Percentiles rank a stretch among this genome's conserved stretches.
Evolutionary conservation across 2,113 vertebrate species (phyloP).

Genomic region (Craseonycteris thonglongyai): DNA sequence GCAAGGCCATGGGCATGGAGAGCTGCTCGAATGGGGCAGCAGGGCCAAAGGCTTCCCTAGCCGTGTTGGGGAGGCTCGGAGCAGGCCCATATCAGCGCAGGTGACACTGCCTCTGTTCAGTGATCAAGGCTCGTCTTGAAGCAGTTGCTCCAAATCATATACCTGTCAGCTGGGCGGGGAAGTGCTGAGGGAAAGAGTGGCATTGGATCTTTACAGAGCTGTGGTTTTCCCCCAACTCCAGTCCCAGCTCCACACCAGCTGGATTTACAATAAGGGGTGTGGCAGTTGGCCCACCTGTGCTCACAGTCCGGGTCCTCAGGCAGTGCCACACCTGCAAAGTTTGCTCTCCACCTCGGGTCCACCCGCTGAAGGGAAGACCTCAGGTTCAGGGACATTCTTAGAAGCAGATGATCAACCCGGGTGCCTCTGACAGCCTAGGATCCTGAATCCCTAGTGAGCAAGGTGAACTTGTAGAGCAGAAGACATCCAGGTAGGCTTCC

Average conservation of each 20-base stretch:
- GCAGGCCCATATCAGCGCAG: conserved; percentile 82
- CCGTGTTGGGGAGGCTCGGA: conserved; percentile 72
- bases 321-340: conserved; percentile 80
- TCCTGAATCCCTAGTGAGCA: conserved; percentile 86
- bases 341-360: conserved; percentile 77
- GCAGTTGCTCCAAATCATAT: conserved; percentile 87
- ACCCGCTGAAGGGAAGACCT: conserved; percentile 86
- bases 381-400: conserved; percentile 89
- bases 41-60: conserved; percentile 76
- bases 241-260: conserved; percentile 88
- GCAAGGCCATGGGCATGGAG: neutral
- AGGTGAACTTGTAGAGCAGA: conserved; percentile 89
- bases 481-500: conserved; percentile 81
- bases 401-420: conserved; percentile 90
- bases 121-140: conserved; percentile 77
- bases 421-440: conserved; percentile 80
- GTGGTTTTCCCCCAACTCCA: conserved; percentile 80
- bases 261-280: conserved; percentile 79
- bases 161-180: conserved; percentile 80
- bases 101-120: conserved; percentile 70
- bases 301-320: conserved; percentile 87
- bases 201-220: conserved; percentile 79
- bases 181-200: conserved; percentile 75
- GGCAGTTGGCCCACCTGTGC: conserved; percentile 86
- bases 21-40: neutral